These are phyloP conservation scores for Drosophila sulfurigaster DNA, from an alignment of 1,140 invertebrate genomes.

Conservation along the genomic window DNA sequence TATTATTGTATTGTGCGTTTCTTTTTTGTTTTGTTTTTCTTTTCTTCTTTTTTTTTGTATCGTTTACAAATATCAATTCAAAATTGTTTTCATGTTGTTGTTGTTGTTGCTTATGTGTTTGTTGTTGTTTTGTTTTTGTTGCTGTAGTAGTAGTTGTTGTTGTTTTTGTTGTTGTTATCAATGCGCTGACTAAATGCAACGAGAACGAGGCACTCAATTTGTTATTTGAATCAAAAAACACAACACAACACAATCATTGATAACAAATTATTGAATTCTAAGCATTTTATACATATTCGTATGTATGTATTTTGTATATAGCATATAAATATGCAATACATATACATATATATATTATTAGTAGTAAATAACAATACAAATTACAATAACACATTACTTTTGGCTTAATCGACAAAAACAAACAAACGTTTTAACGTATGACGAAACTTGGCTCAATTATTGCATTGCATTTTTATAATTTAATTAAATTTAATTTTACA, in stretches of 20 bases:
- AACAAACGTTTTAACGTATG: conserved; percentile 61
- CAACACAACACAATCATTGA: conserved; percentile 46
- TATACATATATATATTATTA: conserved; percentile 64
- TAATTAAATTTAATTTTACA: conserved; percentile 4
- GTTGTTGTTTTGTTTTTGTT: conserved; percentile 11
- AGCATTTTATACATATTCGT: conserved; percentile 50
- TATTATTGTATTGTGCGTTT: conserved; percentile 68
- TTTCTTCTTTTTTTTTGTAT: conserved; percentile 13
- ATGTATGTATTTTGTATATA: conserved; percentile 46
- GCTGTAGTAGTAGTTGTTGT: conserved; percentile 3
- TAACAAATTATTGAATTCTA: conserved; percentile 58
- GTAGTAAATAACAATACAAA: conserved; percentile 83
- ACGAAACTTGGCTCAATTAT: conserved; percentile 64
- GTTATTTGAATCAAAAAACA: conserved; percentile 43
- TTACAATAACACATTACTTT: conserved; percentile 83
- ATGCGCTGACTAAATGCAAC: conserved; percentile 58
- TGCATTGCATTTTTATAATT: conserved; percentile 35
- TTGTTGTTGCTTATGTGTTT: conserved; percentile 5
- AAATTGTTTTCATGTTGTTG: conserved; percentile 28
- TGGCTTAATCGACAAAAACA: conserved; percentile 71
- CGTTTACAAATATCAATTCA: conserved; percentile 38
- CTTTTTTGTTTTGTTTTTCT: conserved; percentile 3
- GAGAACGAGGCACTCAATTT: conserved; percentile 80
- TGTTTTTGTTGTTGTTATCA: conserved; percentile 43
- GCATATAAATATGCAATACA: conserved; percentile 51